Conservation (phyloP, 2,888 invertebrate species). For the Platynereis dumerilii region DNA sequence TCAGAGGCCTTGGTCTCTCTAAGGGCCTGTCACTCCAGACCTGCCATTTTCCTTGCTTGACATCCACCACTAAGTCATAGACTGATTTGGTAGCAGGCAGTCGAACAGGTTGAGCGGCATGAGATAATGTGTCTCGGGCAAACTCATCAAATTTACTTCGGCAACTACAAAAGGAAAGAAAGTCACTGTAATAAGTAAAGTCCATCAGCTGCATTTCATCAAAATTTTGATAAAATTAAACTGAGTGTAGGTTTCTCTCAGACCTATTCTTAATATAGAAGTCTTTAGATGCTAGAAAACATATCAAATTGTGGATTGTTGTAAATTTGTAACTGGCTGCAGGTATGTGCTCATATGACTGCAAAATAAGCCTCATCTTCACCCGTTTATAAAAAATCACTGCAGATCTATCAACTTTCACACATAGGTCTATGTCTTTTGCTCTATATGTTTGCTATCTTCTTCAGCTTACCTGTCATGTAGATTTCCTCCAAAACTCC, state of each 20-base stretch:
- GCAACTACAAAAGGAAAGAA: constrained; percentile 40
- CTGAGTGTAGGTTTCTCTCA: not conserved
- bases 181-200: not conserved
- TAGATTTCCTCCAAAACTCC: constrained; percentile 60
- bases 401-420: not conserved
- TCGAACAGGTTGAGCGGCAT: constrained; percentile 50
- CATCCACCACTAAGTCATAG: constrained; percentile 56
- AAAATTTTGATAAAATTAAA: not conserved
- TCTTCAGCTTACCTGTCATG: constrained; percentile 52
- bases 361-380: too few species aligned
- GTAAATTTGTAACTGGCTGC: too few species aligned
- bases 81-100: constrained; percentile 52
- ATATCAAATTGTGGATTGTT: too few species aligned
- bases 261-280: too few species aligned
- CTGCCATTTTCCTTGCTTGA: constrained; percentile 44
- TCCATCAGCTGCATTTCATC: not conserved
- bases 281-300: too few species aligned
- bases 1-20: constrained; percentile 45
- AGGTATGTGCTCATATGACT: too few species aligned
- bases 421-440: too few species aligned
- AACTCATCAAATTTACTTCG: constrained; percentile 55
- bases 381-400: too few species aligned
- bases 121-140: constrained; percentile 53
- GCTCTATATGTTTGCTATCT: not conserved
- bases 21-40: constrained; percentile 52